A percentile compares a stretch with the other conserved stretches of the same genome.
Evolutionary conservation across 2,797 vertebrate genomes (phyloP).

Genomic region (Threskiornis aethiopicus): DNA sequence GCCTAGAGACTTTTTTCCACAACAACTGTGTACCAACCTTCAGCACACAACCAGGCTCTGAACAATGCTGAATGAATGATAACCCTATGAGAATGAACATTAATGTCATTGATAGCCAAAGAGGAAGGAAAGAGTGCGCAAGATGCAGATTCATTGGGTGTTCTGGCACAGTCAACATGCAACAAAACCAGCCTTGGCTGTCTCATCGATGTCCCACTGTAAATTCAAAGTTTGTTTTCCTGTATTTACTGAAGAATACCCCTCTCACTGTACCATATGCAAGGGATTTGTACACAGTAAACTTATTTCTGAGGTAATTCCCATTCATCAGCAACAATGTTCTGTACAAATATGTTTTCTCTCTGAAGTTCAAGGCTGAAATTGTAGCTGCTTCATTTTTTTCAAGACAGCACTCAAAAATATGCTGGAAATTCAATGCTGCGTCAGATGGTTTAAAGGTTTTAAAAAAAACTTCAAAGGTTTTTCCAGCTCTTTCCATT

Average conservation of each 20-base stretch:
- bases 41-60: neutral
- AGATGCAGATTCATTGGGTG: rapidly evolving
- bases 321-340: neutral
- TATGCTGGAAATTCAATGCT: neutral
- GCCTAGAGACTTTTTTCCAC: neutral
- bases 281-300: neutral
- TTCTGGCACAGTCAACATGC: neutral
- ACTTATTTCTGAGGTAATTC: neutral
- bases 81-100: neutral
- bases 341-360: neutral
- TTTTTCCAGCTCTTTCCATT: slow-evolving; percentile 3
- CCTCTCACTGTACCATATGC: neutral
- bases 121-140: neutral
- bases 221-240: neutral
- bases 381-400: neutral
- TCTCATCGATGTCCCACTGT: neutral
- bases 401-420: neutral
- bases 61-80: neutral
- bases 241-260: neutral
- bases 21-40: neutral
- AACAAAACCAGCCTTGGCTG: neutral
- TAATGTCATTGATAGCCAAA: rapidly evolving
- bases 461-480: neutral
- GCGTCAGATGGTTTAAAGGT: neutral
- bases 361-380: neutral